Base-by-base conservation (phyloP, 2,888 invertebrate species). In the Aleiodes alternator region DNA sequence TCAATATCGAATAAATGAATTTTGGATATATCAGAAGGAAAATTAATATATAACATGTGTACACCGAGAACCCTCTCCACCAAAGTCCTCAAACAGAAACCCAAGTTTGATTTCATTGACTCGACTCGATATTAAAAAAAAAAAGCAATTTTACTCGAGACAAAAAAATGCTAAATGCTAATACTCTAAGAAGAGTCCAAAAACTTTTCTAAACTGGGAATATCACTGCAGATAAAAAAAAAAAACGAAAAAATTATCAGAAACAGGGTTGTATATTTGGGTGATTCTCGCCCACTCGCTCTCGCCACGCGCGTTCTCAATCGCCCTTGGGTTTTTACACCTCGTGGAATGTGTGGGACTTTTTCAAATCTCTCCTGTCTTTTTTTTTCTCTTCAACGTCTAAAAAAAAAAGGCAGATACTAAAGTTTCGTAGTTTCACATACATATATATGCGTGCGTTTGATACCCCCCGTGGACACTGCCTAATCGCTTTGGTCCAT, bases 201-300 rank as follows among this genome's bases (percentile, higher is more conserved):
- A 23, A 23, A 34, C 6, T 34, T 34, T 34, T 34, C 34, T 34
- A 6, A 34, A 34, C 34, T 23, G 1, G 23, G 23, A 23, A 23
- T 23, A 23, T 23, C 2, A 23, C 23, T 23, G 23, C 23, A 23
- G 34, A 34, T 34, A 34, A 34, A 14, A 50, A 34, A 34, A 14
- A 50, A 29, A 16, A 6, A 23, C 23, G 23, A 56, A 23, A 23
- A 29, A 56, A 23, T 56, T 14, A 56, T 56, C 23, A 34, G 56
- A 56, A 12, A 56, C 57, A 31, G 11, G 57, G 59, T 34, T 59
- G 59, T 59, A 59, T 59, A 14, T 38, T 31, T 82, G 83, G 80
- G 84, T 85, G 86, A 87, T 87, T 87, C 84, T 85, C 88, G 83
- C 88, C 87, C 82, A 88, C 88, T 85, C 84, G 77, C 12, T 59